Base-by-base conservation (phyloP, 2,888 invertebrate genomes). In the Amaurobius ferox region DNA sequence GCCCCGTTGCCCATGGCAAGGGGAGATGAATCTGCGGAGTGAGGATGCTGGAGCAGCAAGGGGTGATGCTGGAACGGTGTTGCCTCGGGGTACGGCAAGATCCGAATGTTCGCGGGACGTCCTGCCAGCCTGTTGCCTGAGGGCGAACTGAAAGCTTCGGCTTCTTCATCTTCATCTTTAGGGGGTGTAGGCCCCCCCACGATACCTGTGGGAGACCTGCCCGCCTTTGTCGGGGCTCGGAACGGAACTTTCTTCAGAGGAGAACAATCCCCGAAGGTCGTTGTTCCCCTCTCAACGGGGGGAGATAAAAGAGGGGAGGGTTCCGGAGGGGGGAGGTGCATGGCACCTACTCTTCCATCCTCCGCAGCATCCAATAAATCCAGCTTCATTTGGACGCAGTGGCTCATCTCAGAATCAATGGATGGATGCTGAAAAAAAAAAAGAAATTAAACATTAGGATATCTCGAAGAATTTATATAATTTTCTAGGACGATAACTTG, bases 111-210 rank as follows among this genome's bases (percentile, higher is more conserved):
- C 26, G 68, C 67, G n/a, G 70, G 62, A 35, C 74, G 86, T 35
- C 72, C 70, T 13, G 68, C 30, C 55, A 70, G 71, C 61, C 62
- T 62, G 79, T 16, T 92, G 93, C 67, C 91, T 91, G 72, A 91
- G 91, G 87, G 89, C 64, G 71, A 72, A 77, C 71, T 77, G 74
- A 79, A 72, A 19, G 79, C 64, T 28, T 77, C 61, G 68, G 66
- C 68, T 19, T 78, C 87, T 39, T 68, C 74, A 40, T 68, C 74
- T 23, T 80, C 87, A 67, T 80, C 81, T 28, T 81, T 71, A 32
- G 64, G 77, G 70, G 83, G 81, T 16, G 86, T 81, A 19, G 62
- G 40, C 7, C 64, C 66, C 40, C 44, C 67, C 44, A 48, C 66
- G 73, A 76, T 74, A 77, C 77, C 85, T 77, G 76, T 61, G 64